Percentiles rank a stretch among this genome's conserved stretches.
Conservation (phyloP, 2,113 vertebrate species). For the Melospiza georgiana region DNA sequence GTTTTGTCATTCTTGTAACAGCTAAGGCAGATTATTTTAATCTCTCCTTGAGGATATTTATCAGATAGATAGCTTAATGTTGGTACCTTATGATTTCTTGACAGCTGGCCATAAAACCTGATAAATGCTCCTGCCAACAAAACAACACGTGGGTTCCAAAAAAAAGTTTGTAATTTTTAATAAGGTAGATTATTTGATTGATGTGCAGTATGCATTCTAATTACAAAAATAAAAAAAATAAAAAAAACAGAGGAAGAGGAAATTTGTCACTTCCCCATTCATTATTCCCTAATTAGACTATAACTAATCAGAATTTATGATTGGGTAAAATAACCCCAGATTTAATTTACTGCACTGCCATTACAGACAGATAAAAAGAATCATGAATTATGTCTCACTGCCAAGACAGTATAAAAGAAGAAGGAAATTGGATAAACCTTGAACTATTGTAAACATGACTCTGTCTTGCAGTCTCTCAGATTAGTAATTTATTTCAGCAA, state of each 20-base stretch:
- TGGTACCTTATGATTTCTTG: constrained; percentile 36
- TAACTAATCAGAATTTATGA: constrained; percentile 55
- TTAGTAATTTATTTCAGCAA: constrained; percentile 32
- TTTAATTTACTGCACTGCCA: constrained; percentile 27
- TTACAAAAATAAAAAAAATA: constrained; percentile 53
- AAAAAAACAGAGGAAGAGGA: constrained; percentile 56
- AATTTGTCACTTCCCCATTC: constrained; percentile 61
- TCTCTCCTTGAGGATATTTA: constrained; percentile 7
- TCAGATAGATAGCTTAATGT: constrained; percentile 34
- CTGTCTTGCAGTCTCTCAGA: constrained; percentile 20
- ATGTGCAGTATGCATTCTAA: constrained; percentile 51
- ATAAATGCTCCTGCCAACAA: constrained; percentile 49
- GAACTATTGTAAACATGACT: constrained; percentile 1
- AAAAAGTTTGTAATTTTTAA: constrained; percentile 40
- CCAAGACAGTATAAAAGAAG: constrained; percentile 4
- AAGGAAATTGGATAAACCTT: constrained; percentile 6
- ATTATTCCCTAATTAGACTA: constrained; percentile 66
- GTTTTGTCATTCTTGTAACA: not conserved
- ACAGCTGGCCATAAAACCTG: constrained; percentile 53
- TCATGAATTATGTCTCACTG: not conserved
- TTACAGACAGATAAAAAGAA: not conserved
- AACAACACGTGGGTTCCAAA: constrained; percentile 1
- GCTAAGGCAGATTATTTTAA: not conserved
- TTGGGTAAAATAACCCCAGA: constrained; percentile 45
- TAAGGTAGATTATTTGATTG: constrained; percentile 62